phyloP scores from a whole-genome alignment of 2,888 invertebrate genomes.

The Encarsia formosa region DNA sequence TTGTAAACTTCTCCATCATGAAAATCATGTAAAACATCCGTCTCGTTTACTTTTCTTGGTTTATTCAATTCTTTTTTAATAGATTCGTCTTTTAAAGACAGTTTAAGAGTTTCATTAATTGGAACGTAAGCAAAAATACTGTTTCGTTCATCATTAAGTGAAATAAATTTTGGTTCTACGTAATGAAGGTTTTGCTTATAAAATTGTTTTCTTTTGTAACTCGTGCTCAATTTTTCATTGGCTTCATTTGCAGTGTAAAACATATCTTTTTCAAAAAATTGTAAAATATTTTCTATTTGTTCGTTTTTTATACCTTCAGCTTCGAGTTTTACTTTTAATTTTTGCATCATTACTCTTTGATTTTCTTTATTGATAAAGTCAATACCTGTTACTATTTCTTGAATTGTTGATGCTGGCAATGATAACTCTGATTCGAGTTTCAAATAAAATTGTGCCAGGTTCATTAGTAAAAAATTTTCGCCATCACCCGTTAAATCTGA shows the following conservation, averaged over 20 bases:
- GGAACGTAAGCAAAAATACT: slow-evolving; percentile 3
- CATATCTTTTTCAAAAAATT: neutral
- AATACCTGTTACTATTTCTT: neutral
- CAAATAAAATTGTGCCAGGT: slow-evolving; percentile 18
- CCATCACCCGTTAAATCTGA: no score
- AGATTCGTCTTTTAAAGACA: slow-evolving; percentile 2
- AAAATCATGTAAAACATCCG: slow-evolving; percentile 12
- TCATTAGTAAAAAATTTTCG: neutral
- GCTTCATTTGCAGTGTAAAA: no score
- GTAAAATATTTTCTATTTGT: neutral
- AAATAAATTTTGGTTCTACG: neutral
- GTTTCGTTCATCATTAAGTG: neutral
- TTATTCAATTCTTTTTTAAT: neutral
- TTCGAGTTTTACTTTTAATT: neutral
- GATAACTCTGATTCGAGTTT: slow-evolving; percentile 18
- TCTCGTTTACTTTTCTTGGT: neutral
- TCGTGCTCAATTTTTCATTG: neutral
- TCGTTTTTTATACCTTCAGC: neutral
- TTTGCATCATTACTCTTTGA: neutral
- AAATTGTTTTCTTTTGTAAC: neutral
- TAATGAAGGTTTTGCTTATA: slow-evolving; percentile 7
- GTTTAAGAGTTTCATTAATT: slow-evolving; percentile 3
- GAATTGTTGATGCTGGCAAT: neutral
- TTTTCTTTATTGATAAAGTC: neutral
- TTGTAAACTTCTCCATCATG: slow-evolving; percentile 15